Conservation (phyloP, 2,113 vertebrate species). For the Pollachius pollachius region DNA sequence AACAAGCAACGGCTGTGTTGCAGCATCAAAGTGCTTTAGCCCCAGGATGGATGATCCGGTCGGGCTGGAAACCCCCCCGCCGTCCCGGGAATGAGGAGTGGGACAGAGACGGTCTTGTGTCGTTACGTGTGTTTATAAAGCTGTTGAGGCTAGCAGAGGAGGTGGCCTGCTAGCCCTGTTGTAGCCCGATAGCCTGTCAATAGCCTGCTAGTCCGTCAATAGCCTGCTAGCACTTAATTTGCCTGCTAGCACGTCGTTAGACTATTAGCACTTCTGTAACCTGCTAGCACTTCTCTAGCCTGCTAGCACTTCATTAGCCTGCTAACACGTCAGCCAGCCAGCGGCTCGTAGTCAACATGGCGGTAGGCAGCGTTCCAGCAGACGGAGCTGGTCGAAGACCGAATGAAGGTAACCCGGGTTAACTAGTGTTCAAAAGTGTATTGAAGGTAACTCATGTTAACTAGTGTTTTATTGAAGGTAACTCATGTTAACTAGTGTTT, state of each 20-base stretch:
- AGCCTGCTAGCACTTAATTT: not conserved
- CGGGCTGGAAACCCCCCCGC: too few species aligned
- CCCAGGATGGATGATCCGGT: too few species aligned
- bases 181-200: not conserved
- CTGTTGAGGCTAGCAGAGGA: not conserved
- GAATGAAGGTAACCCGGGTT: not conserved
- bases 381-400: not conserved
- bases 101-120: too few species aligned
- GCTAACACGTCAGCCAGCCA: not conserved
- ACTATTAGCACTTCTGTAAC: not conserved
- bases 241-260: not conserved
- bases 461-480: too few species aligned
- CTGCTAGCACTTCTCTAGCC: not conserved
- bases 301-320: not conserved
- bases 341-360: not conserved
- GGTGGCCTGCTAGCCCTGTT: not conserved
- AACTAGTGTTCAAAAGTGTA: too few species aligned
- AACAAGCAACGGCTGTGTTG: too few species aligned
- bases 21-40: too few species aligned
- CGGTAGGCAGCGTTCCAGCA: not conserved
- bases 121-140: too few species aligned
- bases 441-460: too few species aligned
- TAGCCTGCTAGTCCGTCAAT: not conserved
- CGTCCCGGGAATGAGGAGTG: too few species aligned
- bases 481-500: too few species aligned